Evolutionary conservation across 2,113 vertebrate species (phyloP).

Genomic region (Semicossyphus pulcher): DNA sequence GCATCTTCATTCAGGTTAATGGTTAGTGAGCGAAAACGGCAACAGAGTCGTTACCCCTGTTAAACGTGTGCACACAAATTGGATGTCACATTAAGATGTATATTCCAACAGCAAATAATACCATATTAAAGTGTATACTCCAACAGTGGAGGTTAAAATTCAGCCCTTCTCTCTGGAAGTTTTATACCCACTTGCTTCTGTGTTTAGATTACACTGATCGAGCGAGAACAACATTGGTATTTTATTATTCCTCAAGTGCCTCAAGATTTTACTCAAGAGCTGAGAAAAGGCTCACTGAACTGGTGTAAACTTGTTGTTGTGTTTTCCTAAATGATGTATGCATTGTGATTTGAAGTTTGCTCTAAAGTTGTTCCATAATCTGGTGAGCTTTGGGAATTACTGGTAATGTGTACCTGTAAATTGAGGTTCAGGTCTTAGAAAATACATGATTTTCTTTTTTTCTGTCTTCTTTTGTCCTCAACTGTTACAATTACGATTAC

Average conservation of each 20-base stretch:
- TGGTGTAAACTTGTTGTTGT: no score
- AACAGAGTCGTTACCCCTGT: conserved; percentile 40
- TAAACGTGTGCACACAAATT: conserved; percentile 62
- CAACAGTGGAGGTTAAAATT: conserved; percentile 71
- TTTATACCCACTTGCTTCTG: conserved; percentile 72
- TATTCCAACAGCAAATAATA: conserved; percentile 64
- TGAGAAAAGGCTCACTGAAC: no score
- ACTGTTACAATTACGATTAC: no score
- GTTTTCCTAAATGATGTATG: no score
- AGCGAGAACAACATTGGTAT: background rate
- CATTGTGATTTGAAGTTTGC: no score
- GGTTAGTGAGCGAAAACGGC: conserved; percentile 44
- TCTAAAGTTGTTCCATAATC: no score
- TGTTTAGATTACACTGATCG: background rate
- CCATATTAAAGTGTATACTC: conserved; percentile 62
- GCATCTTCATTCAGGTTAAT: conserved; percentile 42
- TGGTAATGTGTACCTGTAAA: no score
- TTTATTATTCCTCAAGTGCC: background rate
- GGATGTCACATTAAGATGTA: conserved; percentile 61
- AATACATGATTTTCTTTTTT: no score
- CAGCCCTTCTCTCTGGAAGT: conserved; percentile 62
- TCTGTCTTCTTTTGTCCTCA: no score
- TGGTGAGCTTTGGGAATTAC: no score
- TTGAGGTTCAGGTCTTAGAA: no score
- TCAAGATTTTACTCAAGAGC: no score